Evolutionary conservation across 2,797 vertebrate genomes (phyloP).

Genomic region (Xenops minutus): DNA sequence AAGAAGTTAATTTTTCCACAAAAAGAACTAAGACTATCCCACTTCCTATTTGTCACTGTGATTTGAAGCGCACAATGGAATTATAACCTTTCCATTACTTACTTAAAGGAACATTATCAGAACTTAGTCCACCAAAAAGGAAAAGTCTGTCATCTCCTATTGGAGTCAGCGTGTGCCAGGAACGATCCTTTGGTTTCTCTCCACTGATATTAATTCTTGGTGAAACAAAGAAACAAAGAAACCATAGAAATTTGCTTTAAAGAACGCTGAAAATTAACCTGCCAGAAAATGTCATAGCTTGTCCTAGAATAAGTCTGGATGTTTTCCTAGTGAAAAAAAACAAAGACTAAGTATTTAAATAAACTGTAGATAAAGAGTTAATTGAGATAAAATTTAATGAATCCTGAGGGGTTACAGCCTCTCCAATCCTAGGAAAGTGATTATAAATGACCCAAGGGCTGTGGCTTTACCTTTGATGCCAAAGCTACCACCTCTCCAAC

Average conservation of each 20-base stretch:
- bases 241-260: neutral
- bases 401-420: neutral
- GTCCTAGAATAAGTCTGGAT: neutral
- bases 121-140: constrained; percentile 91
- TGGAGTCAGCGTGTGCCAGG: constrained; percentile 91
- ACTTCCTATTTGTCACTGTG: neutral
- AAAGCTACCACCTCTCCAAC: neutral
- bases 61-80: neutral
- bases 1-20: neutral
- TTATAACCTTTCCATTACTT: constrained; percentile 53
- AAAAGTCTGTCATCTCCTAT: constrained; percentile 86
- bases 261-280: neutral
- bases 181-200: constrained; percentile 85
- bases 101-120: constrained; percentile 93
- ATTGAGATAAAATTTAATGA: neutral
- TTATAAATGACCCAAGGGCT: neutral
- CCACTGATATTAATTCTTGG: constrained; percentile 76
- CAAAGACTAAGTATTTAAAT: neutral
- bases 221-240: neutral
- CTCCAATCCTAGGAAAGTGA: neutral
- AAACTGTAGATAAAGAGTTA: neutral
- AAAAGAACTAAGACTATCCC: neutral
- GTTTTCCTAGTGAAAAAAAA: neutral
- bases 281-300: neutral
- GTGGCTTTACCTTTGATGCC: neutral